Conservation (phyloP, 64 coral and sea anemone genomes). For the Platygyra sinensis region DNA sequence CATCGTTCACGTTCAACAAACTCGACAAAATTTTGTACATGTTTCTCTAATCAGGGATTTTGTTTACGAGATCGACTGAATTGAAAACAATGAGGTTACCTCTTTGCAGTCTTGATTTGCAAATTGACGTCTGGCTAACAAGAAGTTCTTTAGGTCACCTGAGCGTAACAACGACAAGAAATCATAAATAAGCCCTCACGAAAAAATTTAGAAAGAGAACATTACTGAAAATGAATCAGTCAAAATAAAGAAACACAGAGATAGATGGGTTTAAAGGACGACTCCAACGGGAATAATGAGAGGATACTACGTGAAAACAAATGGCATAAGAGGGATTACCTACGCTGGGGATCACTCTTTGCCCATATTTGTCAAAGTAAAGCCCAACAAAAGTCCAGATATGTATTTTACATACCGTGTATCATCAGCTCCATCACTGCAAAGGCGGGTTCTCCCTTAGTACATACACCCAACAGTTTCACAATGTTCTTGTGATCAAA, state of each 20-base stretch:
- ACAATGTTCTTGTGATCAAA: slow-evolving; percentile 93
- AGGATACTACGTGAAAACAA: too few species aligned
- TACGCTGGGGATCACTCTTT: too few species aligned
- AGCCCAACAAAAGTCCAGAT: too few species aligned
- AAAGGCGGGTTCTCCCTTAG: slow-evolving; percentile 89
- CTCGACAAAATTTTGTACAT: too few species aligned
- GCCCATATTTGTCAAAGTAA: too few species aligned
- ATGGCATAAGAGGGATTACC: too few species aligned
- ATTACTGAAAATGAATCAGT: neutral
- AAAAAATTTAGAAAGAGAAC: neutral
- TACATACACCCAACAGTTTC: slow-evolving; percentile 84
- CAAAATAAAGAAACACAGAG: too few species aligned
- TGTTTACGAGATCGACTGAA: neutral
- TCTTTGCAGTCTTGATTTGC: slow-evolving; percentile 84
- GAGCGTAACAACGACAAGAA: neutral
- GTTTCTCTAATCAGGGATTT: too few species aligned
- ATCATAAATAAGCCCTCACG: neutral
- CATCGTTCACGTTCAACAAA: too few species aligned
- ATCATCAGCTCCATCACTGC: slow-evolving; percentile 95
- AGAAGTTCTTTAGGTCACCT: slow-evolving; percentile 86
- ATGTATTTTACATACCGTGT: slow-evolving; percentile 46
- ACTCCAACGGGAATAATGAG: too few species aligned
- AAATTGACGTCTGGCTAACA: slow-evolving; percentile 82
- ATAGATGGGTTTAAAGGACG: too few species aligned
- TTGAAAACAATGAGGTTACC: slow-evolving; percentile 19